Evolutionary conservation across 2,797 vertebrate genomes (phyloP).

Genomic region (Sciurus carolinensis): DNA sequence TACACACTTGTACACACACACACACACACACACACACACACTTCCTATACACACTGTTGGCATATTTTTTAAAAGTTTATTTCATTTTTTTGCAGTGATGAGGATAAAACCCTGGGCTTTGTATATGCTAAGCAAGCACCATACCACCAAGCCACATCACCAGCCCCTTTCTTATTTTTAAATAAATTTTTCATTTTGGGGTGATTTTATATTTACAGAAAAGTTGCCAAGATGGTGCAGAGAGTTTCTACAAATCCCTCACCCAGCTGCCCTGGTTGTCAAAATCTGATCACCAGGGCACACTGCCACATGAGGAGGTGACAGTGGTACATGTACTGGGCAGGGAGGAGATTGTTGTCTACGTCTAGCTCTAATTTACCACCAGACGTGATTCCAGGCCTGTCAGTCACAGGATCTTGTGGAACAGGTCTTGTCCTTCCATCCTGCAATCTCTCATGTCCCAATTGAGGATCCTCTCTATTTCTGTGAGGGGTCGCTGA

Average conservation of each 20-base stretch:
- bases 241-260: no score
- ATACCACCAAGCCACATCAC: background rate
- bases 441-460: background rate
- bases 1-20: background rate
- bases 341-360: no score
- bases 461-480: background rate
- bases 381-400: background rate
- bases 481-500: background rate
- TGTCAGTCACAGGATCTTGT: background rate
- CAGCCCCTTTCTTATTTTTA: background rate
- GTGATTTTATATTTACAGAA: background rate
- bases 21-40: no score
- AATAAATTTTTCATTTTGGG: background rate
- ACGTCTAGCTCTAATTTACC: background rate
- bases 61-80: background rate
- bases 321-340: fast-evolving
- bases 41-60: background rate
- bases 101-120: no score
- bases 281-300: fast-evolving
- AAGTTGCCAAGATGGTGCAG: background rate
- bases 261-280: background rate
- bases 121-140: background rate
- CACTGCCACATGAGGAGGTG: background rate
- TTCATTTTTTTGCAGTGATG: background rate
- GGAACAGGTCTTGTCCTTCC: background rate